phyloP scores from a whole-genome alignment of 2,113 vertebrate species.

The Ictalurus furcatus region DNA sequence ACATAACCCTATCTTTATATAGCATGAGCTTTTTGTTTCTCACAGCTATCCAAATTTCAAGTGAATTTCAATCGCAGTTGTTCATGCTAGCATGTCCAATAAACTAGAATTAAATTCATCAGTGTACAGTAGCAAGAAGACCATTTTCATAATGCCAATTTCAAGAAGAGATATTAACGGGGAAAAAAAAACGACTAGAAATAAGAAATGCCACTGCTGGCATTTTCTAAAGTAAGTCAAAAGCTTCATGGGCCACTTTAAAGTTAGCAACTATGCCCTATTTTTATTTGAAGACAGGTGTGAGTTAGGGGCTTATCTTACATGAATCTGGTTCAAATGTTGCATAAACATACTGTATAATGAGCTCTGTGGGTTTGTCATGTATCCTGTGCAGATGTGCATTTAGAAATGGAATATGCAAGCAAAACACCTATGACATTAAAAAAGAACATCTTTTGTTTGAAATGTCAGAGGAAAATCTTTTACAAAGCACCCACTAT shows the following conservation, averaged over 20 bases:
- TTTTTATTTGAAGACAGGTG: not conserved
- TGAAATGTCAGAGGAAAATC: not conserved
- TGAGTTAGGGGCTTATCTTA: not conserved
- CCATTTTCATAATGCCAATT: not conserved
- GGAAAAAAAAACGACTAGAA: not conserved
- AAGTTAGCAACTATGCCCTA: not conserved
- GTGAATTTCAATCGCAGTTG: not conserved
- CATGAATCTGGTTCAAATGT: not conserved
- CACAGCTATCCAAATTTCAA: not conserved
- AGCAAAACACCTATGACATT: not conserved
- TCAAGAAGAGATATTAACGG: not conserved
- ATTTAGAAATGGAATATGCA: not conserved
- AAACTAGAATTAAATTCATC: not conserved
- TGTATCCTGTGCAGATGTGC: not conserved
- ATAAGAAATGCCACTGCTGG: not conserved
- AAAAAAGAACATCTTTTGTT: not conserved
- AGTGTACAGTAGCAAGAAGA: not conserved
- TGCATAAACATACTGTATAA: conserved; percentile 1
- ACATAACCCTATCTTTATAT: not conserved
- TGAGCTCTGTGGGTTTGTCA: not conserved
- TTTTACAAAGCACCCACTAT: not conserved
- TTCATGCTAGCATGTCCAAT: not conserved
- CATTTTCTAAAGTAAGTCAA: not conserved
- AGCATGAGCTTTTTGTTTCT: not conserved
- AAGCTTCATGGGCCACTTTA: not conserved